Evolutionary conservation across 64 coral and sea anemone genomes (phyloP), one percentile per base, ranked within the genome.

Genomic region (Pocillopora verrucosa): DNA sequence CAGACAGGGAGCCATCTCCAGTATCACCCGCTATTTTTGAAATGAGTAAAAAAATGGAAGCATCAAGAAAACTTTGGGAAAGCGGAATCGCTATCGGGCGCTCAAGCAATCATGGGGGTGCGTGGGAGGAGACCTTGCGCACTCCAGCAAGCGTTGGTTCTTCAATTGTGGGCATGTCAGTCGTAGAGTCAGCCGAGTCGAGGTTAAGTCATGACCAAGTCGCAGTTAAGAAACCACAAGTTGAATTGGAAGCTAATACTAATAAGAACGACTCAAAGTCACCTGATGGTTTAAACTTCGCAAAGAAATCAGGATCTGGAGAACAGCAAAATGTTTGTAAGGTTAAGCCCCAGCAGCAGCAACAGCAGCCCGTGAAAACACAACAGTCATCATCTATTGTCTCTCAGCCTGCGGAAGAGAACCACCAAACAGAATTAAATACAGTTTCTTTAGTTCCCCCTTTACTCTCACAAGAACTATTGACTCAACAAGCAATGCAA

Each of bases 301-400:
- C 68, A 10, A 95, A 99, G 65, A 99, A 99, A 82, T 30, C 93
- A 41, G 67, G 80, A 72, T 77, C 78, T 36, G 88, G 79, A 59
- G 97, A 99, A 60, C 97, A 99, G 51, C 97, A 99, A 26, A 95
- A 95, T 65, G 94, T 95, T 16, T 95, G 94, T 76, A 99, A 99
- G 89, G 91, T 99, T 2, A 99, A 99, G 41, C 97, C 97, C 19
- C 96, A 98, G 35, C 96, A 99, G 68, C 97, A 98, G 59, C 96
- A 98, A 38, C 96, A 95, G 65, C 64, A 37, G 3, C 88, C 97
- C 16, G 83, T 88, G 1, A 98, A 98, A 78, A 89, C 96, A 12
- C 96, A 94, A 56, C 92, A 89, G 78, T 76, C 82, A 58, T 80
- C 84, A 13, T 51, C 94, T 60, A 61, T 91, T 37, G 85, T 97